These are phyloP conservation scores for Climacteris rufus DNA, from an alignment of 2,113 vertebrate species.

Conservation along the genomic window DNA sequence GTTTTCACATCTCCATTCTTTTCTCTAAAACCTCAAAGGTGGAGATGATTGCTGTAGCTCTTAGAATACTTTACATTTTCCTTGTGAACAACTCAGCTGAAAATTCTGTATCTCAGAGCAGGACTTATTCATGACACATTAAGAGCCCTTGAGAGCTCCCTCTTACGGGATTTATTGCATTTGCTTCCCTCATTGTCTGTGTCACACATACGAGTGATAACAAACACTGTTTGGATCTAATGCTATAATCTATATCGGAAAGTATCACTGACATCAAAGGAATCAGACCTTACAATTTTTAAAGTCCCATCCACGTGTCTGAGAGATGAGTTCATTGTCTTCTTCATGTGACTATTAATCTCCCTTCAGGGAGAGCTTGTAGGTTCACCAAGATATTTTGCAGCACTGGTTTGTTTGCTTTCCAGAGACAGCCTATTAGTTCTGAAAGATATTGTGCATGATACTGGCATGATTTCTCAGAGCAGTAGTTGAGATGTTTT, in stretches of 20 bases:
- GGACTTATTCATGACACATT: background rate
- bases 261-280: background rate
- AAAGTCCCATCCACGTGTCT: background rate
- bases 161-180: background rate
- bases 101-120: background rate
- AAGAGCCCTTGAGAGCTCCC: background rate
- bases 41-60: background rate
- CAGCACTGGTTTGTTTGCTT: background rate
- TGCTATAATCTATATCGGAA: background rate
- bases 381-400: background rate
- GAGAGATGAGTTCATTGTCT: background rate
- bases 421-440: background rate
- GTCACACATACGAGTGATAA: fast-evolving
- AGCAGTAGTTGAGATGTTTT: background rate
- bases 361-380: background rate
- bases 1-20: background rate
- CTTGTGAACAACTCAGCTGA: background rate
- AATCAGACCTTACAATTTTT: background rate
- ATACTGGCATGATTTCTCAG: background rate
- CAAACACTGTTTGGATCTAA: background rate
- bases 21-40: background rate
- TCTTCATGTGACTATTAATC: background rate
- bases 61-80: background rate
- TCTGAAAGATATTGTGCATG: background rate
- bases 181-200: background rate